Conservation (phyloP, 2,113 vertebrate species). For the Misgurnus anguillicaudatus region DNA sequence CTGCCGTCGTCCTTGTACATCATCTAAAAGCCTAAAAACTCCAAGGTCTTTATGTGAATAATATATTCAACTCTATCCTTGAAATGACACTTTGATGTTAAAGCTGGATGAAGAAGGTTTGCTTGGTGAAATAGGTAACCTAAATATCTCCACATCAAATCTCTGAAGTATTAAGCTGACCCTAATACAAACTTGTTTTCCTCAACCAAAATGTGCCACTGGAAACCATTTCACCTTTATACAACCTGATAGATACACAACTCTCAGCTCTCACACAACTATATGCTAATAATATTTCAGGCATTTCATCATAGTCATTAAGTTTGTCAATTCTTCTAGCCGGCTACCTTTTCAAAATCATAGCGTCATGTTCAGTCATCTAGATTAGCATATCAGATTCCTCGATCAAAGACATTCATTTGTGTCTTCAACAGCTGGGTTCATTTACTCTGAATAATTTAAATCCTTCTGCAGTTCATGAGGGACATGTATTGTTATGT, state of each 20-base stretch:
- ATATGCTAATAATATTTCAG: no score
- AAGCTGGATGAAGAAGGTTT: background rate
- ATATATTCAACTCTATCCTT: no score
- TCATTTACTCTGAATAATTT: conserved; percentile 40
- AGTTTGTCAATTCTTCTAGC: background rate
- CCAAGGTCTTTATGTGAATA: no score
- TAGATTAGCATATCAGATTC: conserved; percentile 17
- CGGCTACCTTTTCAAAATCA: background rate
- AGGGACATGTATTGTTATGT: conserved; percentile 4
- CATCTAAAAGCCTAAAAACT: no score
- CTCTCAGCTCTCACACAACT: background rate
- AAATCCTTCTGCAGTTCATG: conserved; percentile 16
- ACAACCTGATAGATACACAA: conserved; percentile 8
- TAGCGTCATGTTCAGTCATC: background rate
- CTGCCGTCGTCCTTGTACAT: no score
- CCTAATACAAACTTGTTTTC: conserved; percentile 15
- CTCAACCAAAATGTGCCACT: background rate
- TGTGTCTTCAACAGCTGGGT: conserved; percentile 22
- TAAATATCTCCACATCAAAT: conserved; percentile 32
- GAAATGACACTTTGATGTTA: background rate
- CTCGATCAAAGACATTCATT: conserved; percentile 21
- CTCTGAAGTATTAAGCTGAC: conserved; percentile 41
- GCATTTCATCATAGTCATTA: no score
- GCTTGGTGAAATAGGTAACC: background rate
- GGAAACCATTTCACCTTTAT: conserved; percentile 1